Base-by-base conservation (phyloP, 2,113 vertebrate species). In the Callaeas wilsoni region DNA sequence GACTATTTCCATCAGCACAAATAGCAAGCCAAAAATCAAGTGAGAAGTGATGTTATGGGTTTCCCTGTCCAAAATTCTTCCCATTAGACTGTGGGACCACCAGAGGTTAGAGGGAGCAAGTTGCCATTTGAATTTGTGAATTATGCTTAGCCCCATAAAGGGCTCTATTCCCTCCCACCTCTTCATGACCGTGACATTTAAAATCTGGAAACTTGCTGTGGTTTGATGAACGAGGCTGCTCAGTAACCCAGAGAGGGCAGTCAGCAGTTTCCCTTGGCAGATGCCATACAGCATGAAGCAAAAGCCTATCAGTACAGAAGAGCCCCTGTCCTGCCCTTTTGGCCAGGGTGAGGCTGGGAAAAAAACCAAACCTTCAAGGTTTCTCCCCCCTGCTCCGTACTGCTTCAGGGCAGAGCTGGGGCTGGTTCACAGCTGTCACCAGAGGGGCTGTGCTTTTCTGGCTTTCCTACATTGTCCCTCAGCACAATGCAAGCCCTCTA, bases 221-320 rank as follows among this genome's bases (percentile, higher is more conserved):
- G 71, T 82, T 94, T 95, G 92, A 95, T 95, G 92, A 95, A 91
- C 1, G 37, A 87, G 49, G 79, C 74, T 76, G 73, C 82, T 94
- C 76, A 85, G 87, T 92, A 92, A 71, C 47, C 53, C 60, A 32
- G 71, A 79, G 70, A 88, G 64, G 6, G 49, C 67, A 74, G 87
- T 78, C 96, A 96, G 90, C 95, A 82, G 35, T 93, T 96, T 93
- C 78, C 47, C 67, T 70, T 47, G 60, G 95, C 65, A 87, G 67
- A 74, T 90, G 71, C 84, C 84, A 46, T 71, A 46, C 5, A 76
- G 44, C 69, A 84, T 6, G n/a, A 52, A 93, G 87, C 73, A 29
- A 35, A 70, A 84, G 50, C 16, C 55, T 57, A 30, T 52, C 7
- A 4, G 67, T 69, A 68, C 83, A 77, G 71, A 86, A 80, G 13